Evolutionary conservation across 2,797 vertebrate genomes (phyloP), one percentile per base, ranked within the genome.

Genomic region (Hyperoplus lanceolatus): DNA sequence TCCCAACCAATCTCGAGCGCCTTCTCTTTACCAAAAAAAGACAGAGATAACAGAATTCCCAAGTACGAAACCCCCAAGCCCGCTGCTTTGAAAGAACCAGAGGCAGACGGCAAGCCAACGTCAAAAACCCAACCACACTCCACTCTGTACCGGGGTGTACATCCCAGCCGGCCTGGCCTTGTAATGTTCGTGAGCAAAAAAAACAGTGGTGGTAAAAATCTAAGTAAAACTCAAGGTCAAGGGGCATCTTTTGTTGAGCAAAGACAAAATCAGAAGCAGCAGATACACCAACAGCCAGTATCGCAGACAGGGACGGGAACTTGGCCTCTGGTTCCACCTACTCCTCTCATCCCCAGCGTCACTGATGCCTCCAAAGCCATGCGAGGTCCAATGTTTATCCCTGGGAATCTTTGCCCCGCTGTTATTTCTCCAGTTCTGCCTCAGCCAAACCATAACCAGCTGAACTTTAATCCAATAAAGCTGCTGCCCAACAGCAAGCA

Each of bases 1-100:
- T 41, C 53, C 36, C 48, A 68, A 15, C 10, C 49, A 12, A 8
- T 46, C 11, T 45, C 50, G 5, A 74, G 62, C 49, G 16, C 83
- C 38, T 88, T 83, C n/a, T 66, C 79, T 51, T 16, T 86, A 18
- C 80, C 72, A 0, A 87, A 89, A 36, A 91, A 92, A 73, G 84
- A 93, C 60, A 56, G 72, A 4, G 83, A 93, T 46, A 1, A 78
- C 57, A 77, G 84, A 73, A 51, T 29, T 55, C 5, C 59, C 7
- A 79, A 68, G 8, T 3, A 79, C 4, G 80, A 89, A 45, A 36
- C 73, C 42, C 6, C 81, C 46, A 91, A 87, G 72, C 8, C 74
- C 3, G 41, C 67, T 36, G 46, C 83, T 0, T 59, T 64, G n/a
- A 92, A 84, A 73, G 69, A 80, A 56, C 7, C 80, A 4, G 43